Evolutionary conservation across 2,797 vertebrate species (phyloP), one percentile per base, ranked within the genome.

Genomic region (Pelodytes ibericus): DNA sequence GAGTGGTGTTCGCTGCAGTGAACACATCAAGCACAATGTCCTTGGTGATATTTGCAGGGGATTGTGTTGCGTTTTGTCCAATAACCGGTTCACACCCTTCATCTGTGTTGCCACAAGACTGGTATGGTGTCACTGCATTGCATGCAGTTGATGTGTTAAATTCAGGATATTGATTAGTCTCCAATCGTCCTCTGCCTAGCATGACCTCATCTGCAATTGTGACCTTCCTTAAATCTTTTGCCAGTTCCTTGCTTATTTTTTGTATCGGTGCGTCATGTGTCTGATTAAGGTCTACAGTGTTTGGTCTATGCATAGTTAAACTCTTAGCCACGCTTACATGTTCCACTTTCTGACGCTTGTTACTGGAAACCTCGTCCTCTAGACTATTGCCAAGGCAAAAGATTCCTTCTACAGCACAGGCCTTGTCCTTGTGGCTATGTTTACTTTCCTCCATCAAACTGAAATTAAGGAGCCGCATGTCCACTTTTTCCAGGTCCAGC

Each of bases 401-500:
- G 1, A 10, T 3, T 30, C 49, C 33, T 30, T 64, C 36, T 24
- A n/a, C n/a, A 16, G 18, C 7, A 58, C 18, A 47, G 10, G 31
- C 16, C 10, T 39, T 36, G 33, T n/a, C 13, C 11, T 15, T 64
- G 10, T 25, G 20, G 4, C 20, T 22, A 15, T 16, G n/a, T 6
- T 64, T 64, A 11, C 10, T 3, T 11, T 64, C 20, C 20, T 64
- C 61, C 10, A 10, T 64, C 18, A 39, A 64, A 18, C 20, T 66
- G 20, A 66, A 66, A 24, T 66, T n/a, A 66, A 9, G 15, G 4
- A 66, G 63, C 24, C 65, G 30, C 22, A 77, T 22, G 30, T 77
- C 64, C 18, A 77, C 47, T 16, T 72, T 77, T 24, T 61, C 75
- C 7, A 77, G 39, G 18, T 77, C 69, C 25, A 77, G 67, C 15